Conservation (phyloP, 1,140 invertebrate genomes). For the Drosophila virilis region DNA sequence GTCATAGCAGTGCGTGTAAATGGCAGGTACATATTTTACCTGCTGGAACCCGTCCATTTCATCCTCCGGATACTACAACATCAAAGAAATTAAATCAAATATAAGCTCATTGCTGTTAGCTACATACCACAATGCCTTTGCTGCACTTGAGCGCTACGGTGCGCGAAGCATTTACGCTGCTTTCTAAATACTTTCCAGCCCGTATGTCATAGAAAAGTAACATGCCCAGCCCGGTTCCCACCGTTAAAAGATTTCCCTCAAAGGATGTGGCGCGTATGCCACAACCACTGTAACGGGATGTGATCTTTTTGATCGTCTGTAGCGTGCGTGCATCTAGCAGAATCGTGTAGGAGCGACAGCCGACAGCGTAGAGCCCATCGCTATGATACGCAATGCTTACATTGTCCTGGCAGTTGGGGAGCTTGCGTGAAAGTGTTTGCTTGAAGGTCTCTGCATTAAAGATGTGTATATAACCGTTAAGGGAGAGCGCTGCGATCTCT, state of each 20-base stretch:
- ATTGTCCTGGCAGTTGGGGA: slow-evolving; percentile 95
- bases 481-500: slow-evolving; percentile 95
- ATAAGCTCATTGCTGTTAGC: slow-evolving; percentile 31
- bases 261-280: slow-evolving; percentile 96
- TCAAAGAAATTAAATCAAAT: slow-evolving; percentile 42
- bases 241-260: slow-evolving; percentile 94
- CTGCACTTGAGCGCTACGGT: slow-evolving; percentile 95
- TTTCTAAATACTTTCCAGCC: slow-evolving; percentile 95
- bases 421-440: slow-evolving; percentile 92
- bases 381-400: slow-evolving; percentile 95
- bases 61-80: slow-evolving; percentile 91
- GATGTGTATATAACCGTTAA: slow-evolving; percentile 97
- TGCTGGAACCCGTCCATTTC: slow-evolving; percentile 93
- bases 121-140: slow-evolving; percentile 94
- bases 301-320: slow-evolving; percentile 89
- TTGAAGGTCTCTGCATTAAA: slow-evolving; percentile 95
- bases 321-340: slow-evolving; percentile 94
- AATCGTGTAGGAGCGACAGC: slow-evolving; percentile 96
- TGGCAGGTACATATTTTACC: slow-evolving; percentile 95
- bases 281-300: slow-evolving; percentile 92
- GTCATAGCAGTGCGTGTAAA: slow-evolving; percentile 98
- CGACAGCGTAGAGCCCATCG: slow-evolving; percentile 94
- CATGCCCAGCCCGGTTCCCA: slow-evolving; percentile 96
- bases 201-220: slow-evolving; percentile 97
- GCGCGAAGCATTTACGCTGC: slow-evolving; percentile 93